A percentile compares a stretch with the other conserved stretches of the same genome.
Conservation (phyloP, 2,113 vertebrate genomes). For the Copsychus sechellarum region DNA sequence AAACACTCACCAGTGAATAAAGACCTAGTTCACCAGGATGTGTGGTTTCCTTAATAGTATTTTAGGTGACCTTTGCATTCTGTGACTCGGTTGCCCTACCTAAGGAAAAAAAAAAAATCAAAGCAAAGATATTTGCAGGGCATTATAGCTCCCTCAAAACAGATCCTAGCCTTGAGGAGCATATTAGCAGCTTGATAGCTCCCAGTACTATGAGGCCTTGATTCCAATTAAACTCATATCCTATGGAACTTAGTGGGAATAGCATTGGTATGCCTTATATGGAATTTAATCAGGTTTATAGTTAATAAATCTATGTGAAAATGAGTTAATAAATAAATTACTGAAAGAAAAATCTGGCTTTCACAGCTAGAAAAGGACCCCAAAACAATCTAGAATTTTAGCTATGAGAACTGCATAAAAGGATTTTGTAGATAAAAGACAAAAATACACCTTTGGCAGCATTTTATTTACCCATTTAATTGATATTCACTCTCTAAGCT, state of each 20-base stretch:
- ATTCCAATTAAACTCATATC: constrained; percentile 21
- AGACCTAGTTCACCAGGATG: background rate
- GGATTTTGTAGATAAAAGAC: background rate
- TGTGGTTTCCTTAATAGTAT: background rate
- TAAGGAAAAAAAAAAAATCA: background rate
- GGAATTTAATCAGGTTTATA: background rate
- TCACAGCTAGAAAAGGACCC: background rate
- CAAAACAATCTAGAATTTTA: background rate
- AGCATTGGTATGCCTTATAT: background rate
- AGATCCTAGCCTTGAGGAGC: background rate
- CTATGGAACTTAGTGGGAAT: background rate
- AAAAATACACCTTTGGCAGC: constrained; percentile 41
- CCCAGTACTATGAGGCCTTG: background rate
- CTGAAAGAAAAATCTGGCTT: background rate
- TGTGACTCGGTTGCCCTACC: background rate
- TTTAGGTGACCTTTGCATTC: background rate
- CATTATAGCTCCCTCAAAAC: background rate
- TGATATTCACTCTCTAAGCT: constrained; percentile 24
- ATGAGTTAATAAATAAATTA: background rate
- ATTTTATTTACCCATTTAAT: constrained; percentile 60
- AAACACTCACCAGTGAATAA: background rate
- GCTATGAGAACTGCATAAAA: background rate
- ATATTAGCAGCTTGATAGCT: background rate
- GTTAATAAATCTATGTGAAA: background rate
- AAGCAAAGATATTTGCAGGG: background rate